Evolutionary conservation across 1,140 invertebrate genomes (phyloP).

Genomic region (Neocloeon triangulifer): DNA sequence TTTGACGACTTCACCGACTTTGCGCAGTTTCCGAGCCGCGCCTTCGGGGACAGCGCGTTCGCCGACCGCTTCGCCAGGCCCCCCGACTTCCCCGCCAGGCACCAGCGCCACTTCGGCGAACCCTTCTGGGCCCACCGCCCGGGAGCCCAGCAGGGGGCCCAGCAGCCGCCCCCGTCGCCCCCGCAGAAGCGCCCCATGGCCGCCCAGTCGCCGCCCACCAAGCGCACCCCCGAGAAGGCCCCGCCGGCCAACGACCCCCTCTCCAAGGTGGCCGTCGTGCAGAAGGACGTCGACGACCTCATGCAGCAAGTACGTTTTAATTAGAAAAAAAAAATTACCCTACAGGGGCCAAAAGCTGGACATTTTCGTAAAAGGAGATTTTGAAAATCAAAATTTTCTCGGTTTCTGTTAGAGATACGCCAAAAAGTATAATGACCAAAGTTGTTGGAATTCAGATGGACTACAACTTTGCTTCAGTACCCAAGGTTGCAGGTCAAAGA

Average conservation of each 20-base stretch:
- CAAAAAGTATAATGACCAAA: no score
- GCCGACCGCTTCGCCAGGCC: neutral
- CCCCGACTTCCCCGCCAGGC: neutral
- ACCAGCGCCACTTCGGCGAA: neutral
- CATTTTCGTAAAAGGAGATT: no score
- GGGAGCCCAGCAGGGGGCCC: conserved; percentile 13
- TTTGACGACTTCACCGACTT: no score
- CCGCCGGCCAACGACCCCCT: conserved; percentile 38
- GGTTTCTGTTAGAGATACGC: no score
- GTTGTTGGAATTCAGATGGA: no score
- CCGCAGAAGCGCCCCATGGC: conserved; percentile 12
- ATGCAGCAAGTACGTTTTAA: conserved; percentile 49
- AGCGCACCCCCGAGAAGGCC: conserved; percentile 5
- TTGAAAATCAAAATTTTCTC: no score
- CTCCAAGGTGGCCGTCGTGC: conserved; percentile 52
- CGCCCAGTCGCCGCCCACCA: conserved; percentile 8
- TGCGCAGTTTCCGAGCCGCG: no score
- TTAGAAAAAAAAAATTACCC: no score
- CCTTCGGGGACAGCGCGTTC: no score
- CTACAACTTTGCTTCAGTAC: no score
- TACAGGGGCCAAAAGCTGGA: no score
- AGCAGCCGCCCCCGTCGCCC: conserved; percentile 6
- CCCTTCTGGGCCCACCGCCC: conserved; percentile 2
- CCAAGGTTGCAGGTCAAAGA: no score
- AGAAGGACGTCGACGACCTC: conserved; percentile 55